Base-by-base conservation (phyloP, 2,888 invertebrate genomes). In the Drosophila engyochracea region DNA sequence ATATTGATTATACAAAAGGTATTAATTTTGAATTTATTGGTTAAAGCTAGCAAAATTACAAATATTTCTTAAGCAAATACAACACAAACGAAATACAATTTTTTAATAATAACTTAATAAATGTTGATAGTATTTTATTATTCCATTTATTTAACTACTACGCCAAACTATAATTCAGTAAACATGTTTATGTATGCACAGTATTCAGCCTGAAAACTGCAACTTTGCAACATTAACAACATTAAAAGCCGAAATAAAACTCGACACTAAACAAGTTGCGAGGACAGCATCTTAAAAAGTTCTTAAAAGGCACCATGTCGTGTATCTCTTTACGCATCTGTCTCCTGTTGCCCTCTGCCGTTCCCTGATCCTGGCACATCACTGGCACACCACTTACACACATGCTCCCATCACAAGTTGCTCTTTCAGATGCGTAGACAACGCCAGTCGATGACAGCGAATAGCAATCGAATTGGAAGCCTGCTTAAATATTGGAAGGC, bases 401-500 rank as follows among this genome's bases (percentile, higher is more conserved):
- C 22, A 12, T n/a, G 30, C 12, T 31, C 9, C 28, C 31, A 10
- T 31, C 49, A 52, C 53, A 55, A 51, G 65, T 63, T 81, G 75
- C 54, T 63, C 74, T 74, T 64, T 65, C 65, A 78, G 72, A 75
- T 81, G 81, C 81, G 81, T 81, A 81, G 81, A 81, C 81, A 82
- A 82, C 76, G 81, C 78, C 76, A 82, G 74, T 72, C 70, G 82
- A 72, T 83, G 83, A 79, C 83, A 81, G 81, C 83, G 83, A 83
- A 83, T 71, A 83, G 83, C 83, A 83, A 79, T 83, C 83, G 83
- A 83, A 83, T 83, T 83, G 83, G 79, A 80, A 82, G 79, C 71
- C 83, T 83, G 75, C 83, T 84, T 84, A 81, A 82, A 83, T 83
- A 83, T 83, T 83, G 83, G 81, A 77, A 83, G 83, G 83, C 83